Evolutionary conservation across 2,113 vertebrate genomes (phyloP).

Genomic region (Eolophus roseicapilla): DNA sequence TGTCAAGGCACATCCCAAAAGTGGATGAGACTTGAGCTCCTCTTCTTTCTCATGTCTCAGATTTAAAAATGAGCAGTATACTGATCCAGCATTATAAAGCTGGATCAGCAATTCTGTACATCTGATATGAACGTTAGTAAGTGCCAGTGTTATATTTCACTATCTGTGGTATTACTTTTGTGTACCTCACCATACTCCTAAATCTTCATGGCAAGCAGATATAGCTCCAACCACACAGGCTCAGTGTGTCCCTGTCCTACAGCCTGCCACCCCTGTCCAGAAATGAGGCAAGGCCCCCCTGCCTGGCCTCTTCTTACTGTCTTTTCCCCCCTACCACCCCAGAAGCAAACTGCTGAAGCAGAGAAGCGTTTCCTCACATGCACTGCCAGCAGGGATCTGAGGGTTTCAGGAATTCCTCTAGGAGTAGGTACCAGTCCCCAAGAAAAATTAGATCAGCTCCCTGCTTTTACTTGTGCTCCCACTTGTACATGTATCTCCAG

Average conservation of each 20-base stretch:
- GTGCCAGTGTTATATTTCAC: neutral
- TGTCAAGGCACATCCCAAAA: neutral
- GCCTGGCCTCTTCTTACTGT: neutral
- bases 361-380: neutral
- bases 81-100: neutral
- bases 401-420: neutral
- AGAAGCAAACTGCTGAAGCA: neutral
- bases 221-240: neutral
- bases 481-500: neutral
- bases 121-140: neutral
- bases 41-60: neutral
- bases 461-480: neutral
- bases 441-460: neutral
- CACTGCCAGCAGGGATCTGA: neutral
- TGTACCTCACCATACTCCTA: neutral
- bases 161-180: neutral
- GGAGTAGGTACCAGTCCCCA: neutral
- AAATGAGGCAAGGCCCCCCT: neutral
- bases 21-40: neutral
- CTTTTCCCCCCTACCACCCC: fast-evolving
- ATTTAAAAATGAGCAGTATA: neutral
- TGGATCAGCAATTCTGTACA: neutral
- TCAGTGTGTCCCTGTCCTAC: neutral
- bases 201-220: neutral
- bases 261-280: neutral